Percentiles rank a stretch among this genome's conserved stretches.
These are phyloP conservation scores for Allophyes oxyacanthae DNA, from an alignment of 2,888 invertebrate genomes.

Conservation along the genomic window DNA sequence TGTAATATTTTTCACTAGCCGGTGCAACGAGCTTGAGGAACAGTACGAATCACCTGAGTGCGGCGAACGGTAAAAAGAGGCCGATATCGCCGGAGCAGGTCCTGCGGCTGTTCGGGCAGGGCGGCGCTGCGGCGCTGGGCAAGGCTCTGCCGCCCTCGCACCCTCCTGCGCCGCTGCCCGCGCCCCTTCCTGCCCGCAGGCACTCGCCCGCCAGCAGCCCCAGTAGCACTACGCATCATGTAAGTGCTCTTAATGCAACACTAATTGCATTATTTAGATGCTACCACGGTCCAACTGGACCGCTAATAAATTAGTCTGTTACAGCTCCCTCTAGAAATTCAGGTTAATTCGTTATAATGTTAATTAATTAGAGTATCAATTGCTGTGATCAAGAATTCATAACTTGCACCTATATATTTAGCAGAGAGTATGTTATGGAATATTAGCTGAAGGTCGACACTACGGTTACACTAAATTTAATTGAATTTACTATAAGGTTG, in stretches of 20 bases:
- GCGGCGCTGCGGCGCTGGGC: slow-evolving; percentile 84
- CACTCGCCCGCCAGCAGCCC: slow-evolving; percentile 93
- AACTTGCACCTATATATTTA: slow-evolving; percentile 17
- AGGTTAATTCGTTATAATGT: slow-evolving; percentile 28
- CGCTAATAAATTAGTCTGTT: slow-evolving; percentile 27
- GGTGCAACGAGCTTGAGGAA: slow-evolving; percentile 82
- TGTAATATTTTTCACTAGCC: too few species aligned
- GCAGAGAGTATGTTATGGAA: slow-evolving; percentile 5
- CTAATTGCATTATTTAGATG: slow-evolving; percentile 34
- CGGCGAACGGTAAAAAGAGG: slow-evolving; percentile 91
- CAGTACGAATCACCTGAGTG: slow-evolving; percentile 88
- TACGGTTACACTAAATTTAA: neutral
- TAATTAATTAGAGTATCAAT: slow-evolving; percentile 38
- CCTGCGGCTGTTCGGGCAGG: slow-evolving; percentile 90
- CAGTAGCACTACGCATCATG: slow-evolving; percentile 94
- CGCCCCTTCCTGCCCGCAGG: slow-evolving; percentile 84
- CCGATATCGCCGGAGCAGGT: slow-evolving; percentile 96
- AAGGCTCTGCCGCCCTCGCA: slow-evolving; percentile 85
- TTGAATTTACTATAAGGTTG: neutral
- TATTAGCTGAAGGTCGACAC: neutral
- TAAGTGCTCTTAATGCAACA: slow-evolving; percentile 65
- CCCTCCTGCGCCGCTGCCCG: slow-evolving; percentile 84
- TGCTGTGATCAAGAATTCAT: slow-evolving; percentile 31
- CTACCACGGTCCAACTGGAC: slow-evolving; percentile 13
- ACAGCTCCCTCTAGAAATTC: slow-evolving; percentile 20